phyloP scores from a whole-genome alignment of 2,888 invertebrate genomes.

The Chirona hameri region DNA sequence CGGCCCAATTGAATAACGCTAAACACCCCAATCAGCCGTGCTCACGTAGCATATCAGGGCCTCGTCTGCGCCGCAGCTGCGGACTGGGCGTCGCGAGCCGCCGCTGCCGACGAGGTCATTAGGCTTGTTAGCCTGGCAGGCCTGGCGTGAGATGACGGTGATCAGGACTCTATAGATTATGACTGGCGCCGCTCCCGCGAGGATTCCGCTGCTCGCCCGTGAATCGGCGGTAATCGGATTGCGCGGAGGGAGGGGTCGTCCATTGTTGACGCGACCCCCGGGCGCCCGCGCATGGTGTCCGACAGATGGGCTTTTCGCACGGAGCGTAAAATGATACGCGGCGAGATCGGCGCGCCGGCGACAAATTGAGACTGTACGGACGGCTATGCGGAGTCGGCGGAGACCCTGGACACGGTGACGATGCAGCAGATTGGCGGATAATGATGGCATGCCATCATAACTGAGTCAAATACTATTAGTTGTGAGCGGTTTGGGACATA shows the following conservation, averaged over 20 bases:
- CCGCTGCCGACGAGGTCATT: neutral
- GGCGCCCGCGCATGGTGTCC: neutral
- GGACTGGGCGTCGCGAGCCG: neutral
- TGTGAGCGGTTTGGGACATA: too few relatives aligned
- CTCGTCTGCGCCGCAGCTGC: too few relatives aligned
- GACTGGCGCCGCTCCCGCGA: neutral
- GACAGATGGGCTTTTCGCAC: constrained; percentile 8
- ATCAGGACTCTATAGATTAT: neutral
- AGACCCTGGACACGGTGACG: too few relatives aligned
- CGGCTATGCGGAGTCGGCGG: neutral
- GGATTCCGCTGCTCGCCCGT: neutral
- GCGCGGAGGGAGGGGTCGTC: neutral
- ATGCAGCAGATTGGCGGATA: too few relatives aligned
- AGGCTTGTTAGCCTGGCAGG: neutral
- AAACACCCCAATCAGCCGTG: neutral
- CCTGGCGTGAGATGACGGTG: neutral
- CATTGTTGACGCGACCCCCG: neutral
- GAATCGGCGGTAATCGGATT: constrained; percentile 5
- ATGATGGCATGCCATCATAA: too few relatives aligned
- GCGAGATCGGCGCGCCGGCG: neutral
- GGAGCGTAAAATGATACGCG: neutral
- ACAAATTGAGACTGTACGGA: neutral
- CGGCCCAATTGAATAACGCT: neutral
- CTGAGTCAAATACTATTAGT: too few relatives aligned
- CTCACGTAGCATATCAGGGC: neutral